Evolutionary conservation across 2,888 invertebrate species (phyloP).

Genomic region (Rhaphigaster nebulosa): DNA sequence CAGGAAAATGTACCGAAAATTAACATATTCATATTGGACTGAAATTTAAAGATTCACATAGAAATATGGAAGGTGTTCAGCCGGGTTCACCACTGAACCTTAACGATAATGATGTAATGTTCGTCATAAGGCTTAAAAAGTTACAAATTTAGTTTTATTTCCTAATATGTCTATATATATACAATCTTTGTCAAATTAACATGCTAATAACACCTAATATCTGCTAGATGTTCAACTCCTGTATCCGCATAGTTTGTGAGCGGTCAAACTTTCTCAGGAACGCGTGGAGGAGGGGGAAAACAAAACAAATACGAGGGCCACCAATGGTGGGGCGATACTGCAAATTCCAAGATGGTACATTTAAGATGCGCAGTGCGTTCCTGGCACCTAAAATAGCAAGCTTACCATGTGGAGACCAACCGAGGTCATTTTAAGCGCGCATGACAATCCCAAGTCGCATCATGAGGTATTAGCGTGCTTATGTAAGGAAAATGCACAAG

Average conservation of each 20-base stretch:
- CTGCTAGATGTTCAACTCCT: background rate
- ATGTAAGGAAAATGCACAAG: background rate
- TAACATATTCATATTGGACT: too few relatives aligned
- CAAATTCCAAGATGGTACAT: slow-evolving; percentile 25
- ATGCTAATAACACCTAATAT: background rate
- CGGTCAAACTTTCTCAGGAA: background rate
- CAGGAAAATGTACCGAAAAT: too few relatives aligned
- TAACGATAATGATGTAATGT: too few relatives aligned
- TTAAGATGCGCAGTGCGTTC: slow-evolving; percentile 17
- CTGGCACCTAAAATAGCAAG: slow-evolving; percentile 18
- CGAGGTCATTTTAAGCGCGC: background rate
- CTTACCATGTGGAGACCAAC: background rate
- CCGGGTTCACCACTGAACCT: too few relatives aligned
- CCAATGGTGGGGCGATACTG: background rate
- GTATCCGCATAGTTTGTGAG: background rate
- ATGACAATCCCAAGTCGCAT: background rate
- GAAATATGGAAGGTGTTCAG: too few relatives aligned
- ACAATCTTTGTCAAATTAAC: background rate
- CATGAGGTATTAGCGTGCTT: background rate
- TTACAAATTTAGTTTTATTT: too few relatives aligned
- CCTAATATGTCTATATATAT: too few relatives aligned
- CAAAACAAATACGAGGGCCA: background rate
- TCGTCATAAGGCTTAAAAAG: too few relatives aligned
- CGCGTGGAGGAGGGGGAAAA: background rate
- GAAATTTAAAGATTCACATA: too few relatives aligned